phyloP scores from a whole-genome alignment of 2,113 vertebrate genomes.

The Barbus barbus region DNA sequence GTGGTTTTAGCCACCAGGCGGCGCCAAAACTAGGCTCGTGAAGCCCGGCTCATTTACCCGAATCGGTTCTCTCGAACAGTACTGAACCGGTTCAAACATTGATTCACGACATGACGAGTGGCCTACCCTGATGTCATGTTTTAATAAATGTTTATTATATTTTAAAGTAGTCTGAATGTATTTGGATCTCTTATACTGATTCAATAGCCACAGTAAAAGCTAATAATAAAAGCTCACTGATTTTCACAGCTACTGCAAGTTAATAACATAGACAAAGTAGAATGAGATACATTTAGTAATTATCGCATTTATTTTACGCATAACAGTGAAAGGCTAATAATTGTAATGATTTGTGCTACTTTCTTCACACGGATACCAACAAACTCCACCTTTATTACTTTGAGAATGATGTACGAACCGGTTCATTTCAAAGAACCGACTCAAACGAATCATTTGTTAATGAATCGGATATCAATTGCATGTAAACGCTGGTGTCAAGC shows the following conservation, averaged over 20 bases:
- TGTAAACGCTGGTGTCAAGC: too few relatives aligned
- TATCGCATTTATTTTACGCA: neutral
- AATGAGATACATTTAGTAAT: neutral
- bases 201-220: too few relatives aligned
- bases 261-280: too few relatives aligned
- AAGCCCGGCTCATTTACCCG: neutral
- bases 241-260: too few relatives aligned
- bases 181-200: neutral
- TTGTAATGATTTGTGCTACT: rapidly evolving
- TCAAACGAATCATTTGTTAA: neutral
- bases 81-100: neutral
- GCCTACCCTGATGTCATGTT: too few relatives aligned
- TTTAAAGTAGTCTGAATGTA: neutral
- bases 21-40: constrained; percentile 24
- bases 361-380: neutral
- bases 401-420: neutral
- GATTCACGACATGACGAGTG: too few relatives aligned
- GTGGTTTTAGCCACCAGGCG: constrained; percentile 59
- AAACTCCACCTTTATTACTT: neutral
- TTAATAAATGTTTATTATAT: neutral
- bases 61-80: constrained; percentile 4
- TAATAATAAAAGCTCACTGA: neutral
- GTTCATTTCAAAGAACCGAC: neutral
- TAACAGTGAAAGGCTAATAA: neutral
- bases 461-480: neutral